These are phyloP conservation scores for Protodeltote pygarga DNA, from an alignment of 2,888 invertebrate species.

Conservation along the genomic window DNA sequence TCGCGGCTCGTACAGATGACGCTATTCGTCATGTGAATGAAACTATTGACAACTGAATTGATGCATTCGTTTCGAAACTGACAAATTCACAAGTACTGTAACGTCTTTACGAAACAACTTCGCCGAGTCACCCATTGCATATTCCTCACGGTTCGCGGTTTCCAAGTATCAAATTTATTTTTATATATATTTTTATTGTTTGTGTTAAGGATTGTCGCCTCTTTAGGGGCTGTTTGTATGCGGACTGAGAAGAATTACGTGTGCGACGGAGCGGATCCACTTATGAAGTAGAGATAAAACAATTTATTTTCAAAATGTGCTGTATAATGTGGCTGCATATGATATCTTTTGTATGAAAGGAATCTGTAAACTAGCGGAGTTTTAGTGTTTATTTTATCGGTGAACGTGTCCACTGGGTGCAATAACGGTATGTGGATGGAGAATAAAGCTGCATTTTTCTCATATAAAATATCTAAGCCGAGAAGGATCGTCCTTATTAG, in stretches of 20 bases:
- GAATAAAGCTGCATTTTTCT: constrained; percentile 64
- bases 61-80: constrained; percentile 45
- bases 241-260: constrained; percentile 82
- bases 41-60: constrained; percentile 58
- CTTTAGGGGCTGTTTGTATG: constrained; percentile 84
- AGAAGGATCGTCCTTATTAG: constrained; percentile 49
- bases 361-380: constrained; percentile 66
- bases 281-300: constrained; percentile 81
- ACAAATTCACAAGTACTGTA: constrained; percentile 34
- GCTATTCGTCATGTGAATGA: constrained; percentile 63
- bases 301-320: constrained; percentile 80
- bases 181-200: constrained; percentile 85
- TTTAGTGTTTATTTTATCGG: constrained; percentile 68
- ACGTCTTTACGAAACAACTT: constrained; percentile 49
- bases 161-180: constrained; percentile 82
- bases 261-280: constrained; percentile 73
- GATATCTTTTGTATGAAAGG: constrained; percentile 59
- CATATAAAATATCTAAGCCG: constrained; percentile 58
- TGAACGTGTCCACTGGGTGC: constrained; percentile 63
- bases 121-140: constrained; percentile 62
- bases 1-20: constrained; percentile 55
- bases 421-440: constrained; percentile 53
- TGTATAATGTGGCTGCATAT: constrained; percentile 68
- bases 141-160: constrained; percentile 71
- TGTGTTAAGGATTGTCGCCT: constrained; percentile 82